phyloP scores from a whole-genome alignment of 2,888 invertebrate species.

The Elmis aenea region DNA sequence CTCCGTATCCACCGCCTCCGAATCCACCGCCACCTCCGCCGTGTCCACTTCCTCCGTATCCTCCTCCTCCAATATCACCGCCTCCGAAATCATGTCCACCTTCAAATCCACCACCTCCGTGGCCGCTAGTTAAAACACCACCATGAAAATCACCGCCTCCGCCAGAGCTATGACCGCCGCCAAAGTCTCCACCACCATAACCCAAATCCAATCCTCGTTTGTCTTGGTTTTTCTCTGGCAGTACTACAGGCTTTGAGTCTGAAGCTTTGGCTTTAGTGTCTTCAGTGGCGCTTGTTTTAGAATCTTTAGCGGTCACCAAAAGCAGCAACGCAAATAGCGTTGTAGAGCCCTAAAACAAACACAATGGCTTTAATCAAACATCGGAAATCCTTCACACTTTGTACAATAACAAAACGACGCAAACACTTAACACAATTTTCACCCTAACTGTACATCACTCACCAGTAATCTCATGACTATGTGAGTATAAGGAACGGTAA shows the following conservation, averaged over 20 bases:
- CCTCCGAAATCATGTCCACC: conserved; percentile 26
- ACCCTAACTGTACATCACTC: conserved; percentile 27
- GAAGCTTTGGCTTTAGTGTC: conserved; percentile 47
- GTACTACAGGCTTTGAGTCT: conserved; percentile 30
- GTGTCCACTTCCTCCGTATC: conserved; percentile 17
- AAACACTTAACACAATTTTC: conserved; percentile 3
- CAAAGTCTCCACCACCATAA: conserved; percentile 43
- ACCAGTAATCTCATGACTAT: conserved; percentile 45
- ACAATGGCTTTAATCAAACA: conserved; percentile 9
- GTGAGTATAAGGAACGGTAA: conserved; percentile 26
- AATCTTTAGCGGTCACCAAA: conserved; percentile 42
- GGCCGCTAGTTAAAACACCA: no score
- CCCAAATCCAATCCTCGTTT: conserved; percentile 67
- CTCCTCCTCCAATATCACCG: conserved; percentile 17
- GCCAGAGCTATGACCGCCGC: conserved; percentile 25
- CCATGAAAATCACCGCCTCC: conserved; percentile 28
- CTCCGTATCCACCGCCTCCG: conserved; percentile 24
- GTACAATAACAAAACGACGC: not conserved
- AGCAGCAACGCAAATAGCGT: conserved; percentile 42
- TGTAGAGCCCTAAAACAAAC: conserved; percentile 38
- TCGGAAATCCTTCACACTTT: conserved; percentile 8
- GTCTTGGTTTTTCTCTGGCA: conserved; percentile 64
- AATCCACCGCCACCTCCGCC: conserved; percentile 25
- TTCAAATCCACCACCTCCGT: conserved; percentile 18
- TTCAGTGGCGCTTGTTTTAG: conserved; percentile 39